Conservation (phyloP, 1,140 invertebrate species). For the roundworm (Caenorhabditis elegans) region DNA sequence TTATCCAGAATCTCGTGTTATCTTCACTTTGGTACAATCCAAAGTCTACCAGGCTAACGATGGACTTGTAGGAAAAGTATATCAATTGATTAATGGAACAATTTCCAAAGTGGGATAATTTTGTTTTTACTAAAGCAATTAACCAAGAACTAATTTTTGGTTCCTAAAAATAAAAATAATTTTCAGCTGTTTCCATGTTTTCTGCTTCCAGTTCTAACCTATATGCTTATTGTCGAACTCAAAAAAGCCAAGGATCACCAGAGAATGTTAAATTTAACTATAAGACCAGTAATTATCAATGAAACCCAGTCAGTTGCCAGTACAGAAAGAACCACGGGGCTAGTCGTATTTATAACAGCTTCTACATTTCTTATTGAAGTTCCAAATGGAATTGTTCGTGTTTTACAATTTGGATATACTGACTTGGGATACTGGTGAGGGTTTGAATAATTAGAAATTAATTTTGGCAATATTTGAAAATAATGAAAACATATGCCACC, state of each 20-base stretch:
- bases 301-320: too few species aligned
- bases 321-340: not conserved
- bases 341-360: not conserved
- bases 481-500: too few species aligned
- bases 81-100: not conserved
- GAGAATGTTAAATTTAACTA: too few species aligned
- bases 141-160: not conserved
- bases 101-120: not conserved
- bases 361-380: not conserved
- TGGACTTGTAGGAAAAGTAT: not conserved
- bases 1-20: rapidly evolving
- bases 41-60: not conserved
- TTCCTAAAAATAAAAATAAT: not conserved
- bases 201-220: not conserved
- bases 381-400: not conserved
- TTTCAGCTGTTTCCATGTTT: not conserved
- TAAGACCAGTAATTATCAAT: too few species aligned
- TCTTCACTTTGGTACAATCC: not conserved
- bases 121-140: not conserved
- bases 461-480: too few species aligned
- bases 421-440: not conserved
- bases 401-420: not conserved
- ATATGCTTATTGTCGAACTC: not conserved
- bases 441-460: too few species aligned
- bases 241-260: not conserved